Evolutionary conservation across 2,888 invertebrate genomes (phyloP).

Genomic region (Campopleginae sp.): DNA sequence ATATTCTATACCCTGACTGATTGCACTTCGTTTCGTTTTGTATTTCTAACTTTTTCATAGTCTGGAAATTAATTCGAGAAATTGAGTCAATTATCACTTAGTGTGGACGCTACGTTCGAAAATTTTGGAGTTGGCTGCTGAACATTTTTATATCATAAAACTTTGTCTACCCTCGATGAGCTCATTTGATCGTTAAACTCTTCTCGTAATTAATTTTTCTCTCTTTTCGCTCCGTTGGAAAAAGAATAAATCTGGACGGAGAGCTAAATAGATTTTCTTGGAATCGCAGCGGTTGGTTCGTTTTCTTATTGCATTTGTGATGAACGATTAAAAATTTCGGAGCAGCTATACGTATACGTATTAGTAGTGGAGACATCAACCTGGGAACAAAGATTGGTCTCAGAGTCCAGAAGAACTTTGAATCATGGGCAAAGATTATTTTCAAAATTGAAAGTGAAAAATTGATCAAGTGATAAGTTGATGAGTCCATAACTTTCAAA

Average conservation of each 20-base stretch:
- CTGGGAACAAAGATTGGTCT: background rate
- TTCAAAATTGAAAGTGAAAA: background rate
- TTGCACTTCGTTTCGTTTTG: too few species aligned
- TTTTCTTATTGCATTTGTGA: background rate
- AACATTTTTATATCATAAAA: background rate
- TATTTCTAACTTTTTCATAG: too few species aligned
- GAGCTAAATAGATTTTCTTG: background rate
- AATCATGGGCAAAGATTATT: background rate
- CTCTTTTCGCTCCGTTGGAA: background rate
- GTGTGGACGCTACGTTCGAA: too few species aligned
- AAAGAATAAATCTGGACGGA: background rate
- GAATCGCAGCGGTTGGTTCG: background rate
- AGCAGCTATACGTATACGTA: background rate
- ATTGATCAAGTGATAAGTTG: background rate
- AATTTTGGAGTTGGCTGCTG: too few species aligned
- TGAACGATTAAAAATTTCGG: background rate
- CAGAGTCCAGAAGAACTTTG: background rate
- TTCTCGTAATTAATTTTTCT: background rate
- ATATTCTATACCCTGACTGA: too few species aligned
- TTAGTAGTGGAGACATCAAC: background rate
- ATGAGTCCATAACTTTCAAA: background rate
- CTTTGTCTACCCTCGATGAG: background rate
- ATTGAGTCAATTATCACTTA: too few species aligned
- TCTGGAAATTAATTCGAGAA: too few species aligned
- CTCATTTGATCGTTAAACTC: background rate